phyloP scores from a whole-genome alignment of 2,113 vertebrate genomes.

The Sebastes fasciatus region DNA sequence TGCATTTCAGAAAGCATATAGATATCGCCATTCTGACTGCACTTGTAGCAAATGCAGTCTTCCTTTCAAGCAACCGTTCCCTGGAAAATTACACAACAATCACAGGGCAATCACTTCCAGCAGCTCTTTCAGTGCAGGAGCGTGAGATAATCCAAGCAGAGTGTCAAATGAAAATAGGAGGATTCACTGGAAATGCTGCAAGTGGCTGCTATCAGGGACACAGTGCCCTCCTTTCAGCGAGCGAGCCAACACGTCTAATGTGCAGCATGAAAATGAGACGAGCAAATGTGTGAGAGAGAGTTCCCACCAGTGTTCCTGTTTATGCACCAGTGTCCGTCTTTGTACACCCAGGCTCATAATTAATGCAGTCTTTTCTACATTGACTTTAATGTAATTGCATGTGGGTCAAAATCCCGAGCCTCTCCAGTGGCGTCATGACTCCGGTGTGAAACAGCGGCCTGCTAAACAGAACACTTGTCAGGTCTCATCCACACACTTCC shows the following conservation, averaged over 20 bases:
- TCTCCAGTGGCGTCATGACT: constrained; percentile 25
- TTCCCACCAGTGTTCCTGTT: constrained; percentile 4
- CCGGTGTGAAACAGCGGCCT: constrained; percentile 2
- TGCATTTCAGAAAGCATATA: constrained; percentile 19
- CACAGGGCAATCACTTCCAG: constrained; percentile 50
- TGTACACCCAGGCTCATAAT: constrained; percentile 23
- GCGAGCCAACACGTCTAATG: constrained; percentile 44
- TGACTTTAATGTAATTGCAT: constrained; percentile 39
- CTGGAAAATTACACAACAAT: constrained; percentile 60
- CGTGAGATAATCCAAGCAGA: constrained; percentile 37
- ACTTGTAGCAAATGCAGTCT: constrained; percentile 25
- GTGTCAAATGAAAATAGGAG: constrained; percentile 40
- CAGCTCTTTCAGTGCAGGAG: constrained; percentile 13
- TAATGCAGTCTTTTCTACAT: constrained; percentile 21
- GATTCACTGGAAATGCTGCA: constrained; percentile 44
- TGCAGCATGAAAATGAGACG: constrained; percentile 45
- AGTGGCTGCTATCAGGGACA: constrained; percentile 53
- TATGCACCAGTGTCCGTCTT: constrained; percentile 7
- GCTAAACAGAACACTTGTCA: constrained; percentile 19
- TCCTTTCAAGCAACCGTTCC: constrained; percentile 33
- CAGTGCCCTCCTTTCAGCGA: constrained; percentile 48
- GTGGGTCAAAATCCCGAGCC: constrained; percentile 47
- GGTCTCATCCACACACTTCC: constrained; percentile 8
- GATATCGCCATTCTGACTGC: constrained; percentile 27
- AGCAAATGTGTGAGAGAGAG: constrained; percentile 26